Percentiles rank a stretch among this genome's conserved stretches.
Conservation (phyloP, 1,140 invertebrate genomes). For the Apis dorsata region DNA sequence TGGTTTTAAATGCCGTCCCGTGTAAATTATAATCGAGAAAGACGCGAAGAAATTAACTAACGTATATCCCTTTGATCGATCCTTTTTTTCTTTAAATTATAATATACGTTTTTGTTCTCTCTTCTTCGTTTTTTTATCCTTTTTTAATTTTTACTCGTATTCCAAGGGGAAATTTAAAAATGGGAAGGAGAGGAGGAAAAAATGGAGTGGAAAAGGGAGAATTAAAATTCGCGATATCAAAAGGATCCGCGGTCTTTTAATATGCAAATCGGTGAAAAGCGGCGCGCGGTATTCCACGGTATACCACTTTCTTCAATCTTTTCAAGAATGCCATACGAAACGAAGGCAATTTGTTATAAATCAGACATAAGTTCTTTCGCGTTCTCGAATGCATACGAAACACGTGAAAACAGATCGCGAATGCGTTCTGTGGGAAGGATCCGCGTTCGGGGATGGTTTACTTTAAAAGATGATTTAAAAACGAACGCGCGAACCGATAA, state of each 20-base stretch:
- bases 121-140: neutral
- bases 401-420: conserved; percentile 9
- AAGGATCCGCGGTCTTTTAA: neutral
- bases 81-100: neutral
- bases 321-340: neutral
- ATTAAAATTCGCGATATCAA: conserved; percentile 8
- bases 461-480: neutral
- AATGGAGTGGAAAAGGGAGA: neutral
- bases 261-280: conserved; percentile 24
- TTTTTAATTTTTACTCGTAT: neutral
- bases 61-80: neutral
- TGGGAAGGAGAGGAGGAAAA: neutral
- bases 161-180: neutral
- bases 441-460: neutral
- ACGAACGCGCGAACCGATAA: neutral
- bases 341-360: conserved; percentile 35
- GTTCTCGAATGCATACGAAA: conserved; percentile 28
- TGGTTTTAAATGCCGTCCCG: neutral
- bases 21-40: neutral
- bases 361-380: conserved; percentile 13
- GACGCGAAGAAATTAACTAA: neutral
- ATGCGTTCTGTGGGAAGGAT: neutral
- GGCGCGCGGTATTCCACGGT: neutral
- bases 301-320: neutral
- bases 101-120: neutral